Evolutionary conservation across 2,113 vertebrate genomes (phyloP).

Genomic region (Electrona antarctica): DNA sequence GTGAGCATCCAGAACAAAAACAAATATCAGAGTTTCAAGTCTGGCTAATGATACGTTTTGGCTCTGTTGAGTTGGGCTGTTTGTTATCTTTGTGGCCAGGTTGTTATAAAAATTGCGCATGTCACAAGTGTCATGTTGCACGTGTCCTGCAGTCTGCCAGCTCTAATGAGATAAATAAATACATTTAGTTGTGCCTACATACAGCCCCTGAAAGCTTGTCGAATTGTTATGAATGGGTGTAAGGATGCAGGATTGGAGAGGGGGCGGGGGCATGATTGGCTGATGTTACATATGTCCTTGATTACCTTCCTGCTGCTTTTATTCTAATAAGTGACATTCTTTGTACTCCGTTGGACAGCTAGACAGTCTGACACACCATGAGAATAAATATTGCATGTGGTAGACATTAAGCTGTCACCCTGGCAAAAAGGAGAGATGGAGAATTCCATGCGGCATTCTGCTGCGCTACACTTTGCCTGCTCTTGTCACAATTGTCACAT

Average conservation of each 20-base stretch:
- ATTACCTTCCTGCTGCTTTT: slow-evolving; percentile 99
- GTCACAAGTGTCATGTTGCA: slow-evolving; percentile 75
- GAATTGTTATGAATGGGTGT: slow-evolving; percentile 91
- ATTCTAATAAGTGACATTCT: slow-evolving; percentile 99
- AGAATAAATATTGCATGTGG: slow-evolving; percentile 99
- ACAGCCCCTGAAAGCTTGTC: slow-evolving; percentile 92
- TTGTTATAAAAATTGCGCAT: slow-evolving; percentile 80
- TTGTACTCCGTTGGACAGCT: slow-evolving; percentile 98
- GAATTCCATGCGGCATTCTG: slow-evolving; percentile 94
- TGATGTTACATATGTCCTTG: slow-evolving; percentile 99
- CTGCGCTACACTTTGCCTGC: slow-evolving; percentile 91
- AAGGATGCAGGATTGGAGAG: slow-evolving; percentile 86
- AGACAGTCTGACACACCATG: slow-evolving; percentile 99
- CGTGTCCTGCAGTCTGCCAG: slow-evolving; percentile 80
- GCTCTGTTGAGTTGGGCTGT: slow-evolving; percentile 75
- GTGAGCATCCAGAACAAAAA: slow-evolving; percentile 38
- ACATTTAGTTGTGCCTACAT: slow-evolving; percentile 92
- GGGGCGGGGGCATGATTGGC: slow-evolving; percentile 93
- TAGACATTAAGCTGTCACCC: slow-evolving; percentile 99
- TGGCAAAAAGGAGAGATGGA: slow-evolving; percentile 85
- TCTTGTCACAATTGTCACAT: slow-evolving; percentile 98
- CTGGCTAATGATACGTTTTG: slow-evolving; percentile 69
- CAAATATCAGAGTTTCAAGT: slow-evolving; percentile 56
- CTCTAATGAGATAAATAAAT: slow-evolving; percentile 97
- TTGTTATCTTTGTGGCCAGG: slow-evolving; percentile 78